Percentiles rank a stretch among this genome's conserved stretches.
Conservation (phyloP, 2,113 vertebrate species). For the Alouatta palliata region DNA sequence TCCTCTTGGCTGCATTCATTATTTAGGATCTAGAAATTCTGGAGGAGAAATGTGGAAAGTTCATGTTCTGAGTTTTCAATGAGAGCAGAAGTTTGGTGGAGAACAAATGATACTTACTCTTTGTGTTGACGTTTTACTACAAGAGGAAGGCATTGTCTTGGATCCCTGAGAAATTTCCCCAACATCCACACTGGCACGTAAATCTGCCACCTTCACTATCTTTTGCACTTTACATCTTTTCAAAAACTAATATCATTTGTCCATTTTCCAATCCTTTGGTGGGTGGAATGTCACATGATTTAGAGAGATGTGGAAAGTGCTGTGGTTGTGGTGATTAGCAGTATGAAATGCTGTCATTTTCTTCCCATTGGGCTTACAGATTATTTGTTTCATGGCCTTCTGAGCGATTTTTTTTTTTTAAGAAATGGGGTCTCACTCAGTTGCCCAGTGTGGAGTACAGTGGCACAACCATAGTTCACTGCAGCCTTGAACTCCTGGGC, state of each 20-base stretch:
- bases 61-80: background rate
- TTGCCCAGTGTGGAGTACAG: background rate
- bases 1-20: background rate
- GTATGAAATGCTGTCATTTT: rapidly evolving
- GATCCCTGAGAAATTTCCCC: background rate
- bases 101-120: background rate
- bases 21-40: background rate
- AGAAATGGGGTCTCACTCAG: background rate
- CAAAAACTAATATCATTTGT: rapidly evolving
- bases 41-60: background rate
- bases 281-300: rapidly evolving
- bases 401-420: no score
- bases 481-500: background rate
- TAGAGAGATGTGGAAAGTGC: rapidly evolving
- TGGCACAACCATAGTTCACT: background rate
- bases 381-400: rapidly evolving
- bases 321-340: rapidly evolving
- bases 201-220: rapidly evolving
- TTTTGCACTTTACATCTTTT: background rate
- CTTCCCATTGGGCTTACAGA: background rate
- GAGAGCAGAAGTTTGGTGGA: background rate
- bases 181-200: rapidly evolving
- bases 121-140: background rate
- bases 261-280: rapidly evolving
- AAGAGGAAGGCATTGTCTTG: background rate